Evolutionary conservation across 2,888 invertebrate species (phyloP).

Genomic region (Mythimna impura): DNA sequence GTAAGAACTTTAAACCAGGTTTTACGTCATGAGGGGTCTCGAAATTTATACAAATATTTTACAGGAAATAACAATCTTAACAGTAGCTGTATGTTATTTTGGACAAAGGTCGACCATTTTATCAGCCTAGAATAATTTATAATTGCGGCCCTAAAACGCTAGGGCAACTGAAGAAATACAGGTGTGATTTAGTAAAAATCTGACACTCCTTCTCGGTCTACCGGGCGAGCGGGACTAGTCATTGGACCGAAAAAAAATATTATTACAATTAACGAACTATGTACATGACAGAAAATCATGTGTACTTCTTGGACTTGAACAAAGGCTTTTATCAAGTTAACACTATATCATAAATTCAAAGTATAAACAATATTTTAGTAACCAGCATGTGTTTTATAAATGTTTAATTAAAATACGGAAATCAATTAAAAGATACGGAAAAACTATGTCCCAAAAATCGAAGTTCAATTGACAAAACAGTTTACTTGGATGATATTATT

Average conservation of each 20-base stretch:
- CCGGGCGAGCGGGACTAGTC: too few species aligned
- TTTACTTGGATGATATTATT: constrained; percentile 10
- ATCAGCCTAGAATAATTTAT: too few species aligned
- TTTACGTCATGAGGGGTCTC: background rate
- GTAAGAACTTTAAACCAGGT: constrained; percentile 80
- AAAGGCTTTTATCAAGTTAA: constrained; percentile 4
- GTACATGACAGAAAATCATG: too few species aligned
- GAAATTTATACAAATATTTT: background rate
- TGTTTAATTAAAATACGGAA: background rate
- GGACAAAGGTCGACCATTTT: too few species aligned
- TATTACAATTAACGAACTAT: too few species aligned
- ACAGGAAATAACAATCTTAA: too few species aligned
- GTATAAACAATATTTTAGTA: background rate
- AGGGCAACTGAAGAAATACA: too few species aligned
- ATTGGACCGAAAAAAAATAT: too few species aligned
- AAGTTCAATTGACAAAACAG: background rate
- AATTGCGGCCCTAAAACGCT: too few species aligned
- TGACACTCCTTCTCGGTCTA: too few species aligned
- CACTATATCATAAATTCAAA: background rate
- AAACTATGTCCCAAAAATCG: background rate
- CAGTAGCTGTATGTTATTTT: too few species aligned
- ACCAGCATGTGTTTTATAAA: background rate
- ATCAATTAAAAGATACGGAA: background rate
- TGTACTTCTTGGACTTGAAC: background rate
- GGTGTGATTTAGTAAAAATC: too few species aligned